Evolutionary conservation across 2,888 invertebrate species (phyloP).

Genomic region (Drosophila colorata): DNA sequence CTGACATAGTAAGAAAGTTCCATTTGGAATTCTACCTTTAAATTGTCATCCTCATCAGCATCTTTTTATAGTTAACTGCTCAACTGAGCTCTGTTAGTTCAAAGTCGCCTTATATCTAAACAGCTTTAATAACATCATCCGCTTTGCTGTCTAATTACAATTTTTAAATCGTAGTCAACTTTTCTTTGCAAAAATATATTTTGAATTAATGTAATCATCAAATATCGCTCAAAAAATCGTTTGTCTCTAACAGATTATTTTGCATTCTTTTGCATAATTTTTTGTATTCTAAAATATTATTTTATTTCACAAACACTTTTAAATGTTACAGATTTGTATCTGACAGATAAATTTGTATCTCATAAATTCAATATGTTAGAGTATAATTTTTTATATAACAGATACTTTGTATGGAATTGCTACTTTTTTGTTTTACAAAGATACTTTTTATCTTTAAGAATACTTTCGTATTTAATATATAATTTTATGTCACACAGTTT

Average conservation of each 20-base stretch:
- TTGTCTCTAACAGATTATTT: too few species aligned
- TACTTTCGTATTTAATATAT: too few species aligned
- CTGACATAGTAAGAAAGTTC: conserved; percentile 16
- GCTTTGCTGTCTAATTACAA: not conserved
- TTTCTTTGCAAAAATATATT: not conserved
- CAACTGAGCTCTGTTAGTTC: not conserved
- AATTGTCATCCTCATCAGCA: conserved; percentile 8
- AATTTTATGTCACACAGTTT: too few species aligned
- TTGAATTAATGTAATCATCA: too few species aligned
- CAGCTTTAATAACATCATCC: not conserved
- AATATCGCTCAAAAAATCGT: too few species aligned
- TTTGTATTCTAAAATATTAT: too few species aligned
- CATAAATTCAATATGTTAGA: not conserved
- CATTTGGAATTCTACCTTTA: conserved; percentile 2
- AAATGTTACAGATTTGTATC: not conserved
- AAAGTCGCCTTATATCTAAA: not conserved
- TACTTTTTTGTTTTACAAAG: too few species aligned
- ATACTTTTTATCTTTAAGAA: too few species aligned
- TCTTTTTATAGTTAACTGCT: conserved; percentile 20
- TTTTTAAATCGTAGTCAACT: not conserved
- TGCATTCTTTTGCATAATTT: too few species aligned
- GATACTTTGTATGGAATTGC: too few species aligned
- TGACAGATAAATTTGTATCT: not conserved
- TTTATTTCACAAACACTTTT: too few species aligned
- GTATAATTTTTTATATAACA: too few species aligned